Evolutionary conservation across 2,888 invertebrate species (phyloP).

Genomic region (Eristalis tenax): DNA sequence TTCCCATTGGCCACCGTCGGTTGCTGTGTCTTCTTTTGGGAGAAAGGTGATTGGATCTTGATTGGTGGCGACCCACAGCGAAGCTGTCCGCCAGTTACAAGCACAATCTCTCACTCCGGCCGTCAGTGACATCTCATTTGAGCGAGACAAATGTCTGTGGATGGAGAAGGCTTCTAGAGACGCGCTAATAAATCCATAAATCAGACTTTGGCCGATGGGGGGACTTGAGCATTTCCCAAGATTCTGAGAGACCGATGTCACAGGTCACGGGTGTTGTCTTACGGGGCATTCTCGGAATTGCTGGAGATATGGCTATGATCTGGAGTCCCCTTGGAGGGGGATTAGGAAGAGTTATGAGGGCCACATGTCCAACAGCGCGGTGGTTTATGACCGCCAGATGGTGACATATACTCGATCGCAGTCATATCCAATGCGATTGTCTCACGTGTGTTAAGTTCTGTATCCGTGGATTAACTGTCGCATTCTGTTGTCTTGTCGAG

Average conservation of each 20-base stretch:
- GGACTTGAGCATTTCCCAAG: neutral
- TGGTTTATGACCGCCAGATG: neutral
- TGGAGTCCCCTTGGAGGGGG: neutral
- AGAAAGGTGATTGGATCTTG: conserved; percentile 25
- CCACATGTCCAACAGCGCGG: neutral
- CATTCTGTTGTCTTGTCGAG: neutral
- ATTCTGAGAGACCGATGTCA: neutral
- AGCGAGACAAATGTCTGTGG: neutral
- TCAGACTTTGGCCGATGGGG: conserved; percentile 1
- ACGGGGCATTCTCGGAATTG: neutral
- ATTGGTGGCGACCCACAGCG: conserved; percentile 22
- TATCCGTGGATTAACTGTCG: neutral
- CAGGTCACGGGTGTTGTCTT: neutral
- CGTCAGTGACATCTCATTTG: neutral
- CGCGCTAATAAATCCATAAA: conserved; percentile 13
- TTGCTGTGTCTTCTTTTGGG: neutral
- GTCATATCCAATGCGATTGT: neutral
- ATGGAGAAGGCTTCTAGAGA: neutral
- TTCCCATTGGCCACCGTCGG: conserved; percentile 1
- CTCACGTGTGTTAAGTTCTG: neutral
- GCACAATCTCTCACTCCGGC: neutral
- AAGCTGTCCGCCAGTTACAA: neutral
- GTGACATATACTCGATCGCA: neutral
- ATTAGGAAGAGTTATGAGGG: conserved; percentile 4
- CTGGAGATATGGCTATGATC: neutral